Base-by-base conservation (phyloP, 2,113 vertebrate species). In the Naja naja region DNA sequence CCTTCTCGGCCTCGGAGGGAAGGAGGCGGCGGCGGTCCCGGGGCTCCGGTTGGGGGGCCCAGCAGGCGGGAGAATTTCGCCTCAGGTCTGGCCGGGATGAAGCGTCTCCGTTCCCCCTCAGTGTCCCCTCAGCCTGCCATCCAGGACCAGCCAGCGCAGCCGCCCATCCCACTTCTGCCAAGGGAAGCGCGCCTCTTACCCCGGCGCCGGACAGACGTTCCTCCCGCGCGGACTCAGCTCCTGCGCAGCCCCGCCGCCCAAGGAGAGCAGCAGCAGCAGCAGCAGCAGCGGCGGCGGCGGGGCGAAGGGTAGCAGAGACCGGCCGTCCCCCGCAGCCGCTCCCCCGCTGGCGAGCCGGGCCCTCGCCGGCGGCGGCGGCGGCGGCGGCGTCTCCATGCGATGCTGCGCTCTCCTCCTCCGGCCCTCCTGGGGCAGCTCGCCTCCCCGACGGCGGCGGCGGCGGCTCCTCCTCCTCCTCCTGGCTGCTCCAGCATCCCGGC, bases 151-250 rank as follows among this genome's bases (percentile, higher is more conserved):
- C 64, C 1, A 74, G 30, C 4, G 64, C 30, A 34, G 30, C 64
- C 0, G 1, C 30, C 30, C 64, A 2, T 16, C 30, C 30, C 64
- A 0, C 10, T 1, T 1, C 58, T 23, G 58, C 56, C 22, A 7
- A 25, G 23, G 54, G 54, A n/a, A 20, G 91, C 89, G 81, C 87
- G 47, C 1, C 60, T 81, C 86, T 95, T 97, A 97, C 97, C 97
- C 96, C 85, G 81, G 86, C 43, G 96, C 93, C 90, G 95, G 94
- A 95, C 97, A 97, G 81, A 97, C 97, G 95, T 97, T 97, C 94
- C 96, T 96, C 93, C 97, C 97, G 91, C 96, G 96, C 89, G 96
- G 95, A 93, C 54, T 96, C 93, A 97, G 95, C 90, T 97, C 96
- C 95, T 96, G 97, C 39, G 94, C 95, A 89, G 91, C 94, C 91